Evolutionary conservation across 1,140 invertebrate species (phyloP).

Genomic region (Batillaria attramentaria): DNA sequence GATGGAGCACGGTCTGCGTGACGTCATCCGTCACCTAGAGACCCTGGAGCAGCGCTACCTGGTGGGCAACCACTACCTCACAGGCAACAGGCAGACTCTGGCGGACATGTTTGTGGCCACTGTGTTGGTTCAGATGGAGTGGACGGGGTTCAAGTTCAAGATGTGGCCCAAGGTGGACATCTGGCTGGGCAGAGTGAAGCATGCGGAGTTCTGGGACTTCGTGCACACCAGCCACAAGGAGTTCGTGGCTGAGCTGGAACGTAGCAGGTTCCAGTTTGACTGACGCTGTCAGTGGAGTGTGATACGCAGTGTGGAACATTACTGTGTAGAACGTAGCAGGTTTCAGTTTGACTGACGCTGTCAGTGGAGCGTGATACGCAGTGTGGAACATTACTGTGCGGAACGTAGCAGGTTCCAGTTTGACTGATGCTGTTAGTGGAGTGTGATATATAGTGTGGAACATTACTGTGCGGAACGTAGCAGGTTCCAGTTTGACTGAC

Average conservation of each 20-base stretch:
- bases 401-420: conserved; percentile 33
- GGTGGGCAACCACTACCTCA: conserved; percentile 38
- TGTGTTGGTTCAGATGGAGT: conserved; percentile 50
- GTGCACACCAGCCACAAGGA: conserved; percentile 49
- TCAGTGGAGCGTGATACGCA: neutral
- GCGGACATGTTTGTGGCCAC: conserved; percentile 53
- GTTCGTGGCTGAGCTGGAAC: conserved; percentile 48
- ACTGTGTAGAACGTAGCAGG: conserved; percentile 36
- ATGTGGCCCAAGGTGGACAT: conserved; percentile 54
- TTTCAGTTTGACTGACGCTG: conserved; percentile 24
- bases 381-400: conserved; percentile 15
- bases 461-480: conserved; percentile 35
- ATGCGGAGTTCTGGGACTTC: conserved; percentile 50
- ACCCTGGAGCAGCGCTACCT: conserved; percentile 50
- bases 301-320: neutral
- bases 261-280: conserved; percentile 31
- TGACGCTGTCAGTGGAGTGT: neutral
- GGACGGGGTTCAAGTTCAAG: conserved; percentile 45
- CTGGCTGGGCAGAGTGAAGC: conserved; percentile 49
- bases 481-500: conserved; percentile 27
- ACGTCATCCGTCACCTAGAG: conserved; percentile 45
- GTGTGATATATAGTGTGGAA: neutral
- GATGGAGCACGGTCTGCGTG: conserved; percentile 48
- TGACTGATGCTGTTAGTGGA: neutral
- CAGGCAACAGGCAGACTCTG: conserved; percentile 47